Percentiles rank a stretch among this genome's conserved stretches.
Evolutionary conservation across 2,797 vertebrate genomes (phyloP).

Genomic region (Erpetoichthys calabaricus): DNA sequence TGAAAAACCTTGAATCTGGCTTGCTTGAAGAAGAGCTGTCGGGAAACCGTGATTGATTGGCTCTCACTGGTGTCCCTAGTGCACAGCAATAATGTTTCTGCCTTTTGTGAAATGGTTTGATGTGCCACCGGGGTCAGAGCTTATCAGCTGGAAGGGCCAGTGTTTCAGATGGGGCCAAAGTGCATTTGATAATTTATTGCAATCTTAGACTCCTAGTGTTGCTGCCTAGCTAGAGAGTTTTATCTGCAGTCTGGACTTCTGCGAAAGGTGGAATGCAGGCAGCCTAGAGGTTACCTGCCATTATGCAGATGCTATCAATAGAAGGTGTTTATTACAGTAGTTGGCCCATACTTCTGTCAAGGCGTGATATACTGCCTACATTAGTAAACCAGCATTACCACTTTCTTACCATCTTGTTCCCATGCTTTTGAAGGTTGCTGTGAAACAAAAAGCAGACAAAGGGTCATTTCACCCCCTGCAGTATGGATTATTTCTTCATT

Average conservation of each 20-base stretch:
- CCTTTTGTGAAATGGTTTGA: slow-evolving; percentile 37
- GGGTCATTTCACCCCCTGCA: too few relatives aligned
- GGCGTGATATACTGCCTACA: not conserved
- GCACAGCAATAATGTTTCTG: slow-evolving; percentile 43
- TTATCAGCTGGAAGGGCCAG: slow-evolving; percentile 42
- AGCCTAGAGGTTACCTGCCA: slow-evolving; percentile 8
- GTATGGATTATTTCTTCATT: too few relatives aligned
- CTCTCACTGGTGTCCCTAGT: slow-evolving; percentile 29
- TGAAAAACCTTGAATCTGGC: slow-evolving; percentile 36
- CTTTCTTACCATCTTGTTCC: not conserved
- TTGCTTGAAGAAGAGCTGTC: slow-evolving; percentile 40
- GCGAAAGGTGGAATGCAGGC: slow-evolving; percentile 19
- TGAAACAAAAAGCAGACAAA: too few relatives aligned
- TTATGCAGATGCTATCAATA: not conserved
- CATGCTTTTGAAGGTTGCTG: too few relatives aligned
- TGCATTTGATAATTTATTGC: slow-evolving; percentile 46
- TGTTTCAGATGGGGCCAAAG: slow-evolving; percentile 43
- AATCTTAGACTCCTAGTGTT: slow-evolving; percentile 30
- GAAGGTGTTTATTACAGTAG: slow-evolving; percentile 4
- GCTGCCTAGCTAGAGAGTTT: slow-evolving; percentile 21
- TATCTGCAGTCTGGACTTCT: slow-evolving; percentile 15
- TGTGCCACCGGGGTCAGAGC: slow-evolving; percentile 51
- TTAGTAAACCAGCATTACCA: not conserved
- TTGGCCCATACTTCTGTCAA: slow-evolving; percentile 3
- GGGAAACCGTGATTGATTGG: slow-evolving; percentile 42